Evolutionary conservation across 1,140 invertebrate genomes (phyloP), one percentile per base, ranked within the genome.

Genomic region (Diorhabda sublineata): DNA sequence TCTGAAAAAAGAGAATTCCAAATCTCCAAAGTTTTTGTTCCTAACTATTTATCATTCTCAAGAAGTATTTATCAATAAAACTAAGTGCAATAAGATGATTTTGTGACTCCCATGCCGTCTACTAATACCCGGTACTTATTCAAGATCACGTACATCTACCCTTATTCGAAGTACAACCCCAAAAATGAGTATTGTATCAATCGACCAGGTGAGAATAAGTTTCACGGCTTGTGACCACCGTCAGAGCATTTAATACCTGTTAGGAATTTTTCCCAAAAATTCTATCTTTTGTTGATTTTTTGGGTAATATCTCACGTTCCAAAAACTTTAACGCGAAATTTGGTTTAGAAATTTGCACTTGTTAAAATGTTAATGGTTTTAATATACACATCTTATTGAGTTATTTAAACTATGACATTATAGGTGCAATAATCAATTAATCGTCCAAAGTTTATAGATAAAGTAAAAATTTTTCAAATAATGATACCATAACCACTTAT

Each of bases 31-130:
- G 47, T 3, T 3, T 26, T 58, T 7, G 6, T 41, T 9, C 61
- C 8, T 58, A 44, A 69, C 56, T 64, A 69, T 69, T 69, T 69
- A 69, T 69, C 67, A 64, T 64, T 69, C 61, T 69, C 43, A 68
- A 67, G 59, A 67, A 59, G 43, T 9, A 58, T 56, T 59, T 45
- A 42, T 43, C 60, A 45, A 52, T 52, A n/a, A 52, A 11, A 61
- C 61, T 61, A 45, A 5, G 64, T 52, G 57, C 61, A 69, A 45
- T 62, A 44, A 62, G 61, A 69, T 43, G 58, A 57, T 69, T 63
- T 69, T 56, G 67, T 56, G 45, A 64, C 62, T 69, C 64, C 56
- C 56, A 64, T 43, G 52, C 45, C 57, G 58, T 26, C 67, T 44
- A 47, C 67, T 69, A 69, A 69, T 64, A 45, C 67, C 47, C 56